Percentiles rank a stretch among this genome's conserved stretches.
phyloP scores from a whole-genome alignment of 2,888 invertebrate genomes.

The Dusona sp. region DNA sequence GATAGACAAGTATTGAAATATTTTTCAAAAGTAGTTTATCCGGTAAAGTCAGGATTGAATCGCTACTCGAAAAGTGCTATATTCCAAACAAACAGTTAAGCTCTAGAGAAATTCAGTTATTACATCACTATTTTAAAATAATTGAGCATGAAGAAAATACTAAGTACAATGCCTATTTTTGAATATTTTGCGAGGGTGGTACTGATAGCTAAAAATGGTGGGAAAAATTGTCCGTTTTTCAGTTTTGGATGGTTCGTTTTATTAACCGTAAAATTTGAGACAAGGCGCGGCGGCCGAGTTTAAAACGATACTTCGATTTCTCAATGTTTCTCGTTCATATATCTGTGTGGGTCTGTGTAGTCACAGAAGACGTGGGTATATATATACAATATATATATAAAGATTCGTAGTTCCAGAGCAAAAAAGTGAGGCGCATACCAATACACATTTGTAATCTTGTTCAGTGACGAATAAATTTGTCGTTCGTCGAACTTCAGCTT shows the following conservation, averaged over 20 bases:
- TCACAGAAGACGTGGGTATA: constrained; percentile 48
- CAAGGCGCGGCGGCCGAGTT: constrained; percentile 56
- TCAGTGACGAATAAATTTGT: constrained; percentile 47
- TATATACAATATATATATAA: not conserved
- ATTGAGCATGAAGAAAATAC: not conserved
- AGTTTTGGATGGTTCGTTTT: constrained; percentile 39
- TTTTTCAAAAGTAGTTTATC: constrained; percentile 8
- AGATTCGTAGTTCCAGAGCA: constrained; percentile 36
- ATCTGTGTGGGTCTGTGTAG: constrained; percentile 1
- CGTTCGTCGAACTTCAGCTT: constrained; percentile 54
- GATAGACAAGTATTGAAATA: not conserved
- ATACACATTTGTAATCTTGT: constrained; percentile 41
- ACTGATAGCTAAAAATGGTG: not conserved
- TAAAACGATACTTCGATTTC: constrained; percentile 53
- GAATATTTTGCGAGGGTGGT: not conserved
- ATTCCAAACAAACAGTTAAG: not conserved
- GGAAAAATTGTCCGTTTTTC: not conserved
- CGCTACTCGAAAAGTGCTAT: not conserved
- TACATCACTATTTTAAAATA: not conserved
- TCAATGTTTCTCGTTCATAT: constrained; percentile 37
- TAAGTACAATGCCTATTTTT: not conserved
- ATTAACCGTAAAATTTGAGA: constrained; percentile 48
- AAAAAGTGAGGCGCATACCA: constrained; percentile 19
- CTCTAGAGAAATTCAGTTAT: not conserved
- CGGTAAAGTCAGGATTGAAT: not conserved